Percentiles rank a stretch among this genome's conserved stretches.
Evolutionary conservation across 2,113 vertebrate species (phyloP).

Genomic region (Sylvilagus bachmani): DNA sequence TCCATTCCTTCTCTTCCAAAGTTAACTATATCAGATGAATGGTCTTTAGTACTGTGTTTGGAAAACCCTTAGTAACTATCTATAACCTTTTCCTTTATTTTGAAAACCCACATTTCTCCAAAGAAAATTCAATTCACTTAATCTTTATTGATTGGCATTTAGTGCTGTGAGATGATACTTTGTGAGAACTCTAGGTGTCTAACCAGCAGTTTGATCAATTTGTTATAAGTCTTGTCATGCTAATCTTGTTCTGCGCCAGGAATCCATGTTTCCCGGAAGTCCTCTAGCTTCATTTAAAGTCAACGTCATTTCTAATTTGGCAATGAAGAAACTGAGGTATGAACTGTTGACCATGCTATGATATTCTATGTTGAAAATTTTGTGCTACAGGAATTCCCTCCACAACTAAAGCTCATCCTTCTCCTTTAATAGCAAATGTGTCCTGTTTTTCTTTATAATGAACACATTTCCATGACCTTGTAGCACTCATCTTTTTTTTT

Average conservation of each 20-base stretch:
- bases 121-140: slow-evolving; percentile 82
- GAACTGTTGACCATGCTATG: slow-evolving; percentile 67
- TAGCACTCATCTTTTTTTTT: neutral
- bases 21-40: slow-evolving; percentile 78
- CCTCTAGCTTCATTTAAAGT: slow-evolving; percentile 57
- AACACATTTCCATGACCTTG: neutral
- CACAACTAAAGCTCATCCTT: neutral
- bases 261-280: slow-evolving; percentile 73
- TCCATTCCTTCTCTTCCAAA: neutral
- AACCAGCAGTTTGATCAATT: slow-evolving; percentile 76
- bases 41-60: slow-evolving; percentile 72
- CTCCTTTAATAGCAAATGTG: neutral
- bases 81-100: slow-evolving; percentile 71
- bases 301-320: slow-evolving; percentile 70
- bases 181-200: slow-evolving; percentile 76
- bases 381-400: neutral
- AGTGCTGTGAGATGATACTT: slow-evolving; percentile 75
- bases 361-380: slow-evolving; percentile 7
- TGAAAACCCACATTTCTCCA: slow-evolving; percentile 75
- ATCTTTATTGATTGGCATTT: slow-evolving; percentile 82
- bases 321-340: slow-evolving; percentile 79
- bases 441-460: neutral
- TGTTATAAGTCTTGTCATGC: slow-evolving; percentile 74
- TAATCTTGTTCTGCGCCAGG: slow-evolving; percentile 80
- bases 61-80: slow-evolving; percentile 68